Evolutionary conservation across 2,888 invertebrate genomes (phyloP).

Genomic region (Leptinotarsa tumamoca): DNA sequence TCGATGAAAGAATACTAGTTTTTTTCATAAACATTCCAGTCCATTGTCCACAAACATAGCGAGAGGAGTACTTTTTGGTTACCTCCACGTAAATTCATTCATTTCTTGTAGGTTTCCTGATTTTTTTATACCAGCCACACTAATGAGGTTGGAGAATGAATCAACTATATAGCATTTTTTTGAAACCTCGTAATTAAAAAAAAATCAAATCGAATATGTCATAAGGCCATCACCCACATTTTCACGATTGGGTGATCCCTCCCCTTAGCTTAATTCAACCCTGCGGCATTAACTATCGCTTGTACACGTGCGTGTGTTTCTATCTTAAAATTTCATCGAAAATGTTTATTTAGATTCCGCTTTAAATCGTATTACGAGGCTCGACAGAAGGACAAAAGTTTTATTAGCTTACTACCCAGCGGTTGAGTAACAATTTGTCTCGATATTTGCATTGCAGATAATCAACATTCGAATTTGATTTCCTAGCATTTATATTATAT

Average conservation of each 20-base stretch:
- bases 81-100: no score
- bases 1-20: no score
- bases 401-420: slow-evolving; percentile 2
- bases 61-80: no score
- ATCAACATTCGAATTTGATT: no score
- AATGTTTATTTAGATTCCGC: slow-evolving; percentile 19
- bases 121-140: no score
- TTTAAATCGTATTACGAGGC: slow-evolving; percentile 14
- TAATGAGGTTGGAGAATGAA: no score
- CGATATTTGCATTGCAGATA: no score
- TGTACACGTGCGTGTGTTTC: background rate
- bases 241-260: slow-evolving; percentile 15
- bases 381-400: slow-evolving; percentile 14
- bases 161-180: background rate
- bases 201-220: slow-evolving; percentile 14
- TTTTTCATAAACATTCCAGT: no score
- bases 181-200: background rate
- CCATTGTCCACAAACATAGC: no score
- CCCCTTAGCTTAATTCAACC: slow-evolving; percentile 14
- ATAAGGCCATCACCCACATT: slow-evolving; percentile 12
- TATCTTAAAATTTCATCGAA: slow-evolving; percentile 15
- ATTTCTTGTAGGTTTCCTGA: no score
- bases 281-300: slow-evolving; percentile 13
- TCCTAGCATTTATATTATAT: no score
- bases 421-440: background rate